phyloP scores from a whole-genome alignment of 1,140 invertebrate species.

The Drosophila ficusphila region DNA sequence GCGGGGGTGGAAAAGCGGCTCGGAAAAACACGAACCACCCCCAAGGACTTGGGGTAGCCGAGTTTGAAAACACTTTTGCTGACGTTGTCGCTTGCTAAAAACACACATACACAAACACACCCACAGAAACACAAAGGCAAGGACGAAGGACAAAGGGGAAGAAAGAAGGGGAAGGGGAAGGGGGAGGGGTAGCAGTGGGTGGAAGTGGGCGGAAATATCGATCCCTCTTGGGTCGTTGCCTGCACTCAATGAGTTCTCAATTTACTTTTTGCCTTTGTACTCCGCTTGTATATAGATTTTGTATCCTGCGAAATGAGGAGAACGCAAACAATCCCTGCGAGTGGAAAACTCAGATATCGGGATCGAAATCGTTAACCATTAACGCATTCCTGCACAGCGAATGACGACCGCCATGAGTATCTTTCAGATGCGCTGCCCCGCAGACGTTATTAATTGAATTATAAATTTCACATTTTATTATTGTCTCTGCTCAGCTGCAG shows the following conservation, averaged over 20 bases:
- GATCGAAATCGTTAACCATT: neutral
- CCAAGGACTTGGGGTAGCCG: constrained; percentile 45
- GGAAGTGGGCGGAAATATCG: constrained; percentile 63
- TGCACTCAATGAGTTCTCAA: constrained; percentile 79
- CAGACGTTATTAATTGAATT: constrained; percentile 84
- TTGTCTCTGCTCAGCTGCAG: constrained; percentile 35
- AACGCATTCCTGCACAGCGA: constrained; percentile 41
- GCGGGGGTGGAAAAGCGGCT: constrained; percentile 20
- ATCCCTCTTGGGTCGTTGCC: constrained; percentile 80
- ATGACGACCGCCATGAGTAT: constrained; percentile 15
- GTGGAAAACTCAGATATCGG: constrained; percentile 13
- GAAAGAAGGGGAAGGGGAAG: constrained; percentile 5
- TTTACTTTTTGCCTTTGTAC: constrained; percentile 55
- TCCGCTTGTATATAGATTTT: constrained; percentile 49
- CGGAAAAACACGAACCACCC: constrained; percentile 52
- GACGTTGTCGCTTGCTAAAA: constrained; percentile 59
- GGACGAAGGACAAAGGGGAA: constrained; percentile 7
- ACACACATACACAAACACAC: constrained; percentile 37
- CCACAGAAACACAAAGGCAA: constrained; percentile 24
- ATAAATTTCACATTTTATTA: constrained; percentile 83
- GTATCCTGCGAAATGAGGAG: constrained; percentile 62
- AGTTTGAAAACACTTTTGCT: constrained; percentile 79
- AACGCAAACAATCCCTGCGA: constrained; percentile 30
- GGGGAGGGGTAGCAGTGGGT: neutral
- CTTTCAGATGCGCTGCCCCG: constrained; percentile 19